phyloP scores from a whole-genome alignment of 1,140 invertebrate species.

The Drosophila asahinai region DNA sequence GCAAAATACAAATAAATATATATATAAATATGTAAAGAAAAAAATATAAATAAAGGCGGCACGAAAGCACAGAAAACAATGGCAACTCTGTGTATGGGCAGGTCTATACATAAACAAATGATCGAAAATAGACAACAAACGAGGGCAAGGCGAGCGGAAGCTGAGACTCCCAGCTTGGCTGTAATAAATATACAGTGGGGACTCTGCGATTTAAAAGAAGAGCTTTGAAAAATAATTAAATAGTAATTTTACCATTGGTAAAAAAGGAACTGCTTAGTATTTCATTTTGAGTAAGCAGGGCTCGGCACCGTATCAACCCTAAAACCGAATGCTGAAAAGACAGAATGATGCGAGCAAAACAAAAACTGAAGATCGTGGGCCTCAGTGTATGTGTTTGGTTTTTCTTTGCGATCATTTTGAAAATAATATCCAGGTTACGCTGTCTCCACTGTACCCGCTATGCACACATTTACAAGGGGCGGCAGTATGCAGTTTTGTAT shows the following conservation, averaged over 20 bases:
- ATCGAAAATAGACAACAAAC: conserved; percentile 74
- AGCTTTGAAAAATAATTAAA: too few species aligned
- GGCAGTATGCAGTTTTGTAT: conserved; percentile 52
- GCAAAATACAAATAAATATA: conserved; percentile 61
- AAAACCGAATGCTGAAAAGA: too few species aligned
- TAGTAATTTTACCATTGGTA: too few species aligned
- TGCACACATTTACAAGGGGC: conserved; percentile 7
- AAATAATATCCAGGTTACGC: too few species aligned
- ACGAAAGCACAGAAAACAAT: conserved; percentile 3
- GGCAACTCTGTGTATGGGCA: conserved; percentile 29
- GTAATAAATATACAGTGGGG: conserved; percentile 27
- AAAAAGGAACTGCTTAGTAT: too few species aligned
- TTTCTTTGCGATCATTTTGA: too few species aligned
- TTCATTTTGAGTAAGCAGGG: too few species aligned
- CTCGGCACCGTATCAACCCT: too few species aligned
- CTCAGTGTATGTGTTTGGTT: too few species aligned
- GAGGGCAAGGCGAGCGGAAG: conserved; percentile 7
- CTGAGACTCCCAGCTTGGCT: conserved; percentile 19
- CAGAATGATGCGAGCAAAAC: too few species aligned
- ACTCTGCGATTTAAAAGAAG: not conserved
- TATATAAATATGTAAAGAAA: conserved; percentile 42
- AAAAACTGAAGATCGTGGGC: not conserved
- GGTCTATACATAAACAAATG: conserved; percentile 67
- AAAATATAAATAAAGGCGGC: conserved; percentile 10
- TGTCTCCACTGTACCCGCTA: conserved; percentile 5